phyloP scores from a whole-genome alignment of 2,888 invertebrate species.

The Patella pellucida region DNA sequence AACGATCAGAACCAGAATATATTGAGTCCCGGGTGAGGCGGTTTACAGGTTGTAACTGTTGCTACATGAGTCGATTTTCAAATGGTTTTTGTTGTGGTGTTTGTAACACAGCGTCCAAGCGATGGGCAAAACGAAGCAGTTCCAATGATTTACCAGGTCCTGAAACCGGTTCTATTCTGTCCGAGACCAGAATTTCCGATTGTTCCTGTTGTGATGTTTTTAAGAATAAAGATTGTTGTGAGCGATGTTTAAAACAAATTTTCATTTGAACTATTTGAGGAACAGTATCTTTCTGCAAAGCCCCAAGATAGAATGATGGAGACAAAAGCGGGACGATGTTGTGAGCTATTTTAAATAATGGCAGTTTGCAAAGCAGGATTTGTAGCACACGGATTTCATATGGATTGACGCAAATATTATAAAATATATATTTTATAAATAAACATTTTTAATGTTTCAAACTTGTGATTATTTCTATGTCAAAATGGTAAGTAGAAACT shows the following conservation, averaged over 20 bases:
- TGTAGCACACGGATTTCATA: too few relatives aligned
- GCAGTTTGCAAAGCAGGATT: too few relatives aligned
- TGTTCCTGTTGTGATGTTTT: slow-evolving; percentile 2
- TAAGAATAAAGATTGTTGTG: background rate
- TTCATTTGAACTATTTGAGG: too few relatives aligned
- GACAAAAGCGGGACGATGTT: too few relatives aligned
- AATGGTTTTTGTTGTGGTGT: slow-evolving; percentile 26
- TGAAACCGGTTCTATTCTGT: background rate
- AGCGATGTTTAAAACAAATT: background rate
- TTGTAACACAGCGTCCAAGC: slow-evolving; percentile 18
- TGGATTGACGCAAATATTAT: too few relatives aligned
- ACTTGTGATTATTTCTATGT: too few relatives aligned
- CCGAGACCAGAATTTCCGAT: background rate
- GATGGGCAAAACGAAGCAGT: slow-evolving; percentile 20
- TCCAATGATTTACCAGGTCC: background rate
- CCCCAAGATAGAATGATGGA: too few relatives aligned
- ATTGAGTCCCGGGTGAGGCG: slow-evolving; percentile 16
- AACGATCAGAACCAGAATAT: slow-evolving; percentile 15
- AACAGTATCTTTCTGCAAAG: too few relatives aligned
- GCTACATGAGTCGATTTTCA: slow-evolving; percentile 21
- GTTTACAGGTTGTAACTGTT: slow-evolving; percentile 25
- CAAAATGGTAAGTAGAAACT: too few relatives aligned
- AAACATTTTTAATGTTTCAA: too few relatives aligned
- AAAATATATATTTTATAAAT: too few relatives aligned
- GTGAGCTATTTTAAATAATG: too few relatives aligned